Conservation (phyloP, 1,140 invertebrate genomes). For the Solenopsis invicta region DNA sequence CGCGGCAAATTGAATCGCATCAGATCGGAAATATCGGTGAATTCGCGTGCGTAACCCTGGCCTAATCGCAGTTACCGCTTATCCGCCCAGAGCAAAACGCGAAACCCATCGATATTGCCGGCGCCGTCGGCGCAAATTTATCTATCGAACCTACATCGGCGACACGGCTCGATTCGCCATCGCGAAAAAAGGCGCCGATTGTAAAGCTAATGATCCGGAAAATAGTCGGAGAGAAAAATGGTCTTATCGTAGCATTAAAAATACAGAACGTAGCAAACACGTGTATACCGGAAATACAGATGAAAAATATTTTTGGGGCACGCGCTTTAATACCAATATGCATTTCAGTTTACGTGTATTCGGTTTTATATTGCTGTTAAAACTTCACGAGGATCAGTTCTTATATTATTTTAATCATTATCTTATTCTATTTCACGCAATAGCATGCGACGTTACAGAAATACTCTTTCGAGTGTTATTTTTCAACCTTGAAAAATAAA, state of each 20-base stretch:
- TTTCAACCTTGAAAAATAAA: constrained; percentile 47
- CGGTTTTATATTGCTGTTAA: not conserved
- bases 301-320: not conserved
- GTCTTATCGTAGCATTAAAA: not conserved
- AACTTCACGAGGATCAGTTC: constrained; percentile 8
- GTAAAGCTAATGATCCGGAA: constrained; percentile 38
- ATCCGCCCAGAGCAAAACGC: constrained; percentile 58
- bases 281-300: not conserved
- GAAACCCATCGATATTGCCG: constrained; percentile 60
- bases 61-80: constrained; percentile 65
- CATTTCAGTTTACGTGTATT: not conserved
- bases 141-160: constrained; percentile 48
- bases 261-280: not conserved
- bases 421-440: not conserved
- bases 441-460: not conserved
- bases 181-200: constrained; percentile 17
- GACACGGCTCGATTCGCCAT: not conserved
- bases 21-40: constrained; percentile 37
- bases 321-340: too few species aligned
- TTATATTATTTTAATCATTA: not conserved
- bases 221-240: not conserved
- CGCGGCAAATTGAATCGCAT: constrained; percentile 59
- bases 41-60: constrained; percentile 18
- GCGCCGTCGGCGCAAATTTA: constrained; percentile 48
- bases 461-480: constrained; percentile 25